Evolutionary conservation across 2,888 invertebrate genomes (phyloP).

Genomic region (Drosophila formosana): DNA sequence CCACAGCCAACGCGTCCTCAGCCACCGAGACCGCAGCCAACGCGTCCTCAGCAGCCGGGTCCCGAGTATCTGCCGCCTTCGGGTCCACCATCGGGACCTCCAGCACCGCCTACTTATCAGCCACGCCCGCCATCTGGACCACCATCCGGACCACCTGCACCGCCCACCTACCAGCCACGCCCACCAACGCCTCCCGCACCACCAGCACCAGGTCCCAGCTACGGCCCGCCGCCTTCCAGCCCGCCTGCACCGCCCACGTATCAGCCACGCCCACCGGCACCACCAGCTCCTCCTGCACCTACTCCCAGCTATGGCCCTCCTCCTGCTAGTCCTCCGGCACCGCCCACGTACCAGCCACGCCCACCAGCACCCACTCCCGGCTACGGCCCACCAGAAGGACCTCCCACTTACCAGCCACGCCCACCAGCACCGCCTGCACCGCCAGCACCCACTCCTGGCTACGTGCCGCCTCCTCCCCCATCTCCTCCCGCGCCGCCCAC

Average conservation of each 20-base stretch:
- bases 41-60: conserved; percentile 39
- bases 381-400: conserved; percentile 26
- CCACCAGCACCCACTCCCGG: conserved; percentile 35
- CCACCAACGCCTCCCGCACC: conserved; percentile 34
- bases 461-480: conserved; percentile 54
- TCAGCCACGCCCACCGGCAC: conserved; percentile 57
- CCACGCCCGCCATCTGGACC: conserved; percentile 48
- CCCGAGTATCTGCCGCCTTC: conserved; percentile 57
- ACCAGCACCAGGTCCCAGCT: conserved; percentile 44
- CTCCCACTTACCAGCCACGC: conserved; percentile 52
- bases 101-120: conserved; percentile 45
- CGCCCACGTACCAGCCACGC: conserved; percentile 33
- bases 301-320: conserved; percentile 37
- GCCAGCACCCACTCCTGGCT: conserved; percentile 44
- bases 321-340: conserved; percentile 37
- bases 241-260: conserved; percentile 53
- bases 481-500: conserved; percentile 49
- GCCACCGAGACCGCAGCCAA: conserved; percentile 32
- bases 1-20: conserved; percentile 40
- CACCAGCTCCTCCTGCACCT: conserved; percentile 40
- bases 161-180: conserved; percentile 48
- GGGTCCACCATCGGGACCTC: conserved; percentile 47
- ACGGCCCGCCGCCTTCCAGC: conserved; percentile 43
- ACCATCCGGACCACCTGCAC: conserved; percentile 37
- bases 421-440: conserved; percentile 38